Base-by-base conservation (phyloP, 2,113 vertebrate species). In the Edolisoma coerulescens region DNA sequence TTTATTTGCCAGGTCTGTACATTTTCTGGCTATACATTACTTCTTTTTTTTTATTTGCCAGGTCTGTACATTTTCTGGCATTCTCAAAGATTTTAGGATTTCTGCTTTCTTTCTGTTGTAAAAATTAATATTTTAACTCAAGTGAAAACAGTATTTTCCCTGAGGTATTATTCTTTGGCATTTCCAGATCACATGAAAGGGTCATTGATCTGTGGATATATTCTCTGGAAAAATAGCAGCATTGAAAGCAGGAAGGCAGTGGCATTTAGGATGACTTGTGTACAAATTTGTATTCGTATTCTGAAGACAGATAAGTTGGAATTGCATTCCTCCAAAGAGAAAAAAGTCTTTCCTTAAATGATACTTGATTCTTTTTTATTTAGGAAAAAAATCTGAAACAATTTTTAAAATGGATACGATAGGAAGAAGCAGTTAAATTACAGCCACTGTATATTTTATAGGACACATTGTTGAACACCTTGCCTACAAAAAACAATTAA, bases 121-220 rank as follows among this genome's bases (percentile, higher is more conserved):
- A 85, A 94, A 91, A 91, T 53, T 4, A 82, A 16, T 75, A 57
- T 80, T 96, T 73, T 87, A 73, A 70, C 50, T 87, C 37, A 63
- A 80, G 42, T 85, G 50, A 91, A 91, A 89, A 68, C 15, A 19
- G 13, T 75, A 37, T 89, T 85, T 88, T 89, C 78, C 75, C 52
- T 61, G 50, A 52, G 42, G 33, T 77, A 41, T 83, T 93, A 50
- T 80, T 80, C 68, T 93, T 83, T 85, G 92, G 45, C 57, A 90
- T 95, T 96, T 96, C 54, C 68, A 85, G 74, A 93, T 96, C 27
- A 59, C 26, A 77, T 69, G 60, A 80, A 74, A 39, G 79, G 60
- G 30, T 91, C 87, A 83, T 67, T 94, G 86, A 70, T 85, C 82
- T 94, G 67, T 91, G 76, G 71, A 70, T 88, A 50, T 57, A 32